Evolutionary conservation across 2,797 vertebrate genomes (phyloP).

Genomic region (Chelon labrosus): DNA sequence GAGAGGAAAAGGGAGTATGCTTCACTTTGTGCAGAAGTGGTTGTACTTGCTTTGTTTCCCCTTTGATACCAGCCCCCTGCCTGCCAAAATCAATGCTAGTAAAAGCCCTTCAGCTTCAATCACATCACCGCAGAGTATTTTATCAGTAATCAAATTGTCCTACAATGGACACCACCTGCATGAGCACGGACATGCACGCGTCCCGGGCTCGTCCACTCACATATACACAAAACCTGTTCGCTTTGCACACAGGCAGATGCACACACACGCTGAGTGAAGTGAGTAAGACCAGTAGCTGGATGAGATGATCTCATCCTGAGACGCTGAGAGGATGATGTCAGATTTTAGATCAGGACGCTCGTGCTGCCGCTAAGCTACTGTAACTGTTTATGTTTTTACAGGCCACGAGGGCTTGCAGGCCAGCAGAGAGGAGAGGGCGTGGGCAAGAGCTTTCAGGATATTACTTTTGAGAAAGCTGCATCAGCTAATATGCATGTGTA

Average conservation of each 20-base stretch:
- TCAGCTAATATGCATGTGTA: neutral
- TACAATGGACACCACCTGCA: conserved; percentile 51
- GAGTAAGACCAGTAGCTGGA: conserved; percentile 49
- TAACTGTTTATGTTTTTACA: conserved; percentile 54
- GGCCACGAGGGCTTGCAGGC: conserved; percentile 30
- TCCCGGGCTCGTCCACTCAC: neutral
- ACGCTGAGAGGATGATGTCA: conserved; percentile 76
- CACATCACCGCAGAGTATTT: conserved; percentile 47
- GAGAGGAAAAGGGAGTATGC: conserved; percentile 2
- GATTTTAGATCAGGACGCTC: conserved; percentile 56
- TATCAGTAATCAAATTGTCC: conserved; percentile 51
- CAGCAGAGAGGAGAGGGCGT: neutral
- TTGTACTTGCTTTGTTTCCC: conserved; percentile 25
- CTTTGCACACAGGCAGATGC: conserved; percentile 27
- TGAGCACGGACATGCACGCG: neutral
- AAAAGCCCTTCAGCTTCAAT: conserved; percentile 70
- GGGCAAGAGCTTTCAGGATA: neutral
- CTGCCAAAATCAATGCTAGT: conserved; percentile 49
- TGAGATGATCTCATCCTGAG: conserved; percentile 76
- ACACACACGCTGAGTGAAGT: conserved; percentile 29
- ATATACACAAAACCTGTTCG: conserved; percentile 2
- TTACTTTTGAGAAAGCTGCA: neutral
- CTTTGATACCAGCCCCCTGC: conserved; percentile 22
- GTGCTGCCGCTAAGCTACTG: conserved; percentile 33
- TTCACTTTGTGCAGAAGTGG: conserved; percentile 22